Percentiles rank a stretch among this genome's conserved stretches.
Conservation (phyloP, 2,888 invertebrate species). For the Subacronicta megacephala region DNA sequence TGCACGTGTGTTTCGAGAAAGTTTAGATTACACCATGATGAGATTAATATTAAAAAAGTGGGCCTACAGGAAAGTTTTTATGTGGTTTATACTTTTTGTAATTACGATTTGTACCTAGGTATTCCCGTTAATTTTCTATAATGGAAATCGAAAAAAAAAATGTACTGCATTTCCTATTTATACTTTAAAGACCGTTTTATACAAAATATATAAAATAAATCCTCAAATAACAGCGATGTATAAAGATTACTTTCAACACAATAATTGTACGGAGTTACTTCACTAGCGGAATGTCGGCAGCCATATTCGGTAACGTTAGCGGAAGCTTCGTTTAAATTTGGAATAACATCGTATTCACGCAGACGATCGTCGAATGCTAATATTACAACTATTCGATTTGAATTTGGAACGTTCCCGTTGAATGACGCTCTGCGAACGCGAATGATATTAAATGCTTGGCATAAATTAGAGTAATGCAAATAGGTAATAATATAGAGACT, state of each 20-base stretch:
- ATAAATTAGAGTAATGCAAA: background rate
- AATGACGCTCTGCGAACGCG: conserved; percentile 47
- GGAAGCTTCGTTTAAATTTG: conserved; percentile 77
- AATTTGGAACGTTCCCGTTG: conserved; percentile 56
- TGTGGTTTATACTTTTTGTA: no score
- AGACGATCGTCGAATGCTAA: conserved; percentile 73
- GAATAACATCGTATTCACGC: conserved; percentile 70
- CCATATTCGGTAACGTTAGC: conserved; percentile 67
- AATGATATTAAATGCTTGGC: conserved; percentile 17
- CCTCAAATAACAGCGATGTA: background rate
- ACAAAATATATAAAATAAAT: no score
- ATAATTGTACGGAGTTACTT: conserved; percentile 38
- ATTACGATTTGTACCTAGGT: no score
- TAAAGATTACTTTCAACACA: conserved; percentile 9
- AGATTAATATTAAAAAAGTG: conserved; percentile 13
- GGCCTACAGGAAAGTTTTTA: background rate
- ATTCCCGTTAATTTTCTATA: no score
- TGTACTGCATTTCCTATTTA: background rate
- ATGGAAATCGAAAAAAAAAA: no score
- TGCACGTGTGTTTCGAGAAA: conserved; percentile 25
- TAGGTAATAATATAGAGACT: background rate
- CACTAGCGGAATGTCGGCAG: conserved; percentile 56
- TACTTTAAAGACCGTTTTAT: background rate
- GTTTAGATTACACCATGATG: conserved; percentile 32
- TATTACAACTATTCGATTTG: conserved; percentile 59